Base-by-base conservation (phyloP, 2,888 invertebrate genomes). In the Zygothrica quintamaculata region DNA sequence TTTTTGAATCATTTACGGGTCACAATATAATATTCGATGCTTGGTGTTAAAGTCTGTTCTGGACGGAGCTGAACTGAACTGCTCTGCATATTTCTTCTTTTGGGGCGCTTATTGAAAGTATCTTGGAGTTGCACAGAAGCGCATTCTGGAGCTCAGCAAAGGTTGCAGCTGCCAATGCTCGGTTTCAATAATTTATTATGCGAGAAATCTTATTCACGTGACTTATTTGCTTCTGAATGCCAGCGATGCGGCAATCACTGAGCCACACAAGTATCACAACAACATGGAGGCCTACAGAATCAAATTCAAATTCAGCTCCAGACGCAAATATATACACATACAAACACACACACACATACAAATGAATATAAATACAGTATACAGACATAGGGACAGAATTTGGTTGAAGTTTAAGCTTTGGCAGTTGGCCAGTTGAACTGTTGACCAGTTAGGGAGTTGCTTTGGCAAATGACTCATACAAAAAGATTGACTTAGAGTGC, bases 171-270 rank as follows among this genome's bases (percentile, higher is more conserved):
- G 34, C 40, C 66, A 47, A 42, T 72, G 65, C 52, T 55, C 65
- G 74, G 71, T 61, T 50, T 77, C 82, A 84, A 88, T 89, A 88
- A 89, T 89, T 89, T 89, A 89, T 89, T 88, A 88, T 86, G 88
- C 89, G 88, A 88, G 89, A 89, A 89, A 89, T 89, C 81, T 84
- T 78, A 73, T 87, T 82, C 84, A 89, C 74, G 88, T 88, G 89
- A 89, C 89, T 89, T 89, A 89, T 89, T 89, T 88, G 88, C 79
- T 84, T 88, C 79, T 88, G 87, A 79, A 78, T 85, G 77, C 84
- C 62, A 47, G 25, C 31, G 42, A 48, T 47, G 40, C 33, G 51
- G 15, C 71, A 58, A 72, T 69, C 66, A 48, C 7, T n/a, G 70
- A 56, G 59, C 72, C 74, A 74, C 74, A 74, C 74, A 74, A 62